A percentile compares a stretch with the other conserved stretches of the same genome.
Evolutionary conservation across 2,888 invertebrate species (phyloP).

Genomic region (Caenorhabditis sp.): DNA sequence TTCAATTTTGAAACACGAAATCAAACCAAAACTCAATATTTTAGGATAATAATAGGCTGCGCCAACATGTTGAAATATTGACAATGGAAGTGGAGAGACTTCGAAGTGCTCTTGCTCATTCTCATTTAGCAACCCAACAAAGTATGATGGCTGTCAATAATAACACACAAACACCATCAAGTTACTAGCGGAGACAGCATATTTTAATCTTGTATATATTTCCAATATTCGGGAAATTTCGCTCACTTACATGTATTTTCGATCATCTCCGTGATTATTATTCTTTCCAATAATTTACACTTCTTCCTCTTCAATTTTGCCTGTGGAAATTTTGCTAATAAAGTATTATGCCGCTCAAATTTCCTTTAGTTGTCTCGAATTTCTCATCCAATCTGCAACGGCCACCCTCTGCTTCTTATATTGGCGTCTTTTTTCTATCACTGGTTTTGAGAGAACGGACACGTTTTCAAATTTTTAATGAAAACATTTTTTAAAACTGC

Average conservation of each 20-base stretch:
- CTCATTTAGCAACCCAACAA: not conserved
- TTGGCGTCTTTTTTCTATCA: not conserved
- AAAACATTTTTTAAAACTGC: not conserved
- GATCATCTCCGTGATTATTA: not conserved
- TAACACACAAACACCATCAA: not conserved
- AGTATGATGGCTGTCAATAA: not conserved
- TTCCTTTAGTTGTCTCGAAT: not conserved
- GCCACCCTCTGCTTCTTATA: not conserved
- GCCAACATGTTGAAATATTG: constrained; percentile 15
- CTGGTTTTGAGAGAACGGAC: too few relatives aligned
- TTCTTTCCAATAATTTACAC: not conserved
- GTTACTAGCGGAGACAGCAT: not conserved
- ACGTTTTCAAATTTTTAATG: not conserved
- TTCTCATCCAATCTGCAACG: not conserved
- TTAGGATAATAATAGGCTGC: constrained; percentile 31
- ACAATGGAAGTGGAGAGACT: constrained; percentile 9
- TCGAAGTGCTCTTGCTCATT: not conserved
- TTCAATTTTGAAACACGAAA: too few relatives aligned
- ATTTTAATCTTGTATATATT: not conserved
- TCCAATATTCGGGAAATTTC: not conserved
- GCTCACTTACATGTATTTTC: not conserved
- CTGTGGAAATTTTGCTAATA: constrained; percentile 2
- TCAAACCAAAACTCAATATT: too few relatives aligned
- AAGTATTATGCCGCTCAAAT: not conserved
- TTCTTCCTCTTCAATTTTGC: not conserved